A percentile compares a stretch with the other conserved stretches of the same genome.
These are phyloP conservation scores for Neodiprion lecontei DNA, from an alignment of 1,140 invertebrate genomes.

Conservation along the genomic window DNA sequence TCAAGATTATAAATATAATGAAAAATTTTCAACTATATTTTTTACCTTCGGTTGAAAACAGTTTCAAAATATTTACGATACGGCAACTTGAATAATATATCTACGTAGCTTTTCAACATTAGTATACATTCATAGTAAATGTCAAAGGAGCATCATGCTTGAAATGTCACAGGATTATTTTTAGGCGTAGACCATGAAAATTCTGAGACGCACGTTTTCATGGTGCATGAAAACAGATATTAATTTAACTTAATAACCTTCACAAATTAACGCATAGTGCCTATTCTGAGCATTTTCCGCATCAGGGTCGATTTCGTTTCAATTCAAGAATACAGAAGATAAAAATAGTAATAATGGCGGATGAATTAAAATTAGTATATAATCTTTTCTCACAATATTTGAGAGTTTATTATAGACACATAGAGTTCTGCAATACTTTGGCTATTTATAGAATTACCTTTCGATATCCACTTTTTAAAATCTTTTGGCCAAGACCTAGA, in stretches of 20 bases:
- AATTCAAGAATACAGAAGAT: not conserved
- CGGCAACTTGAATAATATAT: too few species aligned
- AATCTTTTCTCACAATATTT: not conserved
- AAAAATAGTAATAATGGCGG: not conserved
- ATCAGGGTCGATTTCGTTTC: not conserved
- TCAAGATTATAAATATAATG: too few species aligned
- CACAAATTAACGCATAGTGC: too few species aligned
- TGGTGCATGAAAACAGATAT: not conserved
- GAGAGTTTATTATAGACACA: not conserved
- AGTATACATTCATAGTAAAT: constrained; percentile 37
- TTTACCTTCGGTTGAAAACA: too few species aligned
- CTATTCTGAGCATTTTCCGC: too few species aligned
- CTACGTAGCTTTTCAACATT: too few species aligned
- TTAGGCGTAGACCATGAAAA: constrained; percentile 31
- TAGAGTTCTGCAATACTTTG: not conserved
- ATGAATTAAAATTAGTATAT: not conserved
- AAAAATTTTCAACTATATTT: too few species aligned
- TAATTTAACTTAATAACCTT: too few species aligned
- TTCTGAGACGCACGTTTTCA: not conserved
- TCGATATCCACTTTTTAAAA: not conserved
- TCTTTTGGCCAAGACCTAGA: not conserved
- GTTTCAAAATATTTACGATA: too few species aligned
- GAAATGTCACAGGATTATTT: constrained; percentile 54
- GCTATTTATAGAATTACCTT: not conserved
- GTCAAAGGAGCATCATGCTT: constrained; percentile 47